Conservation (phyloP, 2,797 vertebrate genomes). For the Gobionotothen gibberifrons region DNA sequence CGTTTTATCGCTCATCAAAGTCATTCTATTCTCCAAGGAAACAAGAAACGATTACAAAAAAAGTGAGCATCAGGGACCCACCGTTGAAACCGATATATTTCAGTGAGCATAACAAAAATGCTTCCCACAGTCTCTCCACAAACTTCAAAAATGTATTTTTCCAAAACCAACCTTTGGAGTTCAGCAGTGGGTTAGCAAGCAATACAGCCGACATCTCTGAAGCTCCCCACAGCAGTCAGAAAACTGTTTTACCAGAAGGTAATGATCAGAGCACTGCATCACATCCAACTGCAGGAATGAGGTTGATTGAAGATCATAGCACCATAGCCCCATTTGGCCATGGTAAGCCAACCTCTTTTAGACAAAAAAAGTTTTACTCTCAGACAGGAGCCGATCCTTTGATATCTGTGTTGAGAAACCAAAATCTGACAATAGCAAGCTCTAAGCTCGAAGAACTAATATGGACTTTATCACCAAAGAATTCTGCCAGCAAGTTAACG, state of each 20-base stretch:
- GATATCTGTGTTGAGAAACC: slow-evolving; percentile 42
- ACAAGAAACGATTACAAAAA: slow-evolving; percentile 21
- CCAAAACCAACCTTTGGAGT: slow-evolving; percentile 21
- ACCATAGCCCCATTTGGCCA: slow-evolving; percentile 22
- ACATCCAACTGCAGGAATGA: slow-evolving; percentile 38
- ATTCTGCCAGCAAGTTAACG: slow-evolving; percentile 28
- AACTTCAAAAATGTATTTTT: slow-evolving; percentile 25
- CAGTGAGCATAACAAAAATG: slow-evolving; percentile 29
- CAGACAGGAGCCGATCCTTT: slow-evolving; percentile 52
- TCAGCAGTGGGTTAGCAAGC: slow-evolving; percentile 36
- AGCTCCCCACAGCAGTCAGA: slow-evolving; percentile 25
- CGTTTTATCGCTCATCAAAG: slow-evolving; percentile 36
- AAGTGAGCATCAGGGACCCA: slow-evolving; percentile 1
- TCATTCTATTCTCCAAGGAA: slow-evolving; percentile 21
- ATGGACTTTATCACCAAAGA: slow-evolving; percentile 38
- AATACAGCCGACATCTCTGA: slow-evolving; percentile 25
- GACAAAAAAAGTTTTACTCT: slow-evolving; percentile 40
- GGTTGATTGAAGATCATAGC: slow-evolving; percentile 34
- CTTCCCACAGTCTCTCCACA: slow-evolving; percentile 29
- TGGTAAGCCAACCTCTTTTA: slow-evolving; percentile 13
- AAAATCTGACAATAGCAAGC: slow-evolving; percentile 23
- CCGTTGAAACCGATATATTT: slow-evolving; percentile 30
- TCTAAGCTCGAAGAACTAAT: slow-evolving; percentile 23
- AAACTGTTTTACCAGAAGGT: slow-evolving; percentile 31
- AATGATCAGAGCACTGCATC: slow-evolving; percentile 42